Base-by-base conservation (phyloP, 2,113 vertebrate genomes). In the Anarhynchus alexandrinus region DNA sequence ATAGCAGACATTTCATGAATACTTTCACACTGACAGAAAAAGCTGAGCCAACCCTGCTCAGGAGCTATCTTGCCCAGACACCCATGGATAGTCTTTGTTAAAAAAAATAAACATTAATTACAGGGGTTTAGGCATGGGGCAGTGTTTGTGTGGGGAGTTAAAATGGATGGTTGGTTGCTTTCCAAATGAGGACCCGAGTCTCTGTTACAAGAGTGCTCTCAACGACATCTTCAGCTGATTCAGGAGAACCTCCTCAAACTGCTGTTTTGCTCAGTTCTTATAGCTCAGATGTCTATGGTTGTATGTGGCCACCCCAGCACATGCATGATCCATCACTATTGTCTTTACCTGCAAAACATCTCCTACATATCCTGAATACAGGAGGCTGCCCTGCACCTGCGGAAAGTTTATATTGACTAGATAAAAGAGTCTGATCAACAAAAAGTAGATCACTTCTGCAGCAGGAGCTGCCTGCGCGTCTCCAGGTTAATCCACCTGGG, bases 401-500 rank as follows among this genome's bases (percentile, higher is more conserved):
- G 69, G 47, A 38, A 58, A 36, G 9, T 22, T 49, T 61, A 14
- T 36, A 0, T n/a, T 23, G 6, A 29, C 55, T 11, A 17, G 20
- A 21, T 45, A 11, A 12, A 57, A 43, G 6, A 23, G 21, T 54
- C 15, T 36, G 17, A n/a, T 26, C 62, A 52, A 12, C 1, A 3
- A 79, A 57, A 3, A 27, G 21, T 9, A 36, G 26, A 65, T 42
- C 12, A 16, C 20, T n/a, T 45, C 29, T 38, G 29, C 4, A 30
- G 29, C 45, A 59, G 38, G 38, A 52, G 6, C 26, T 52, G 18
- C 43, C 52, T 61, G 21, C 11, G 8, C 5, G 5, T 45, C 23
- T 43, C 18, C 34, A 43, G 12, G 16, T 61, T 23, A 73, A 1
- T 20, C 23, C 32, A 45, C 27, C 1, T 0, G 1, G 4, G 6